These are phyloP conservation scores for Euplexia lucipara DNA, from an alignment of 2,888 invertebrate genomes.

Conservation along the genomic window DNA sequence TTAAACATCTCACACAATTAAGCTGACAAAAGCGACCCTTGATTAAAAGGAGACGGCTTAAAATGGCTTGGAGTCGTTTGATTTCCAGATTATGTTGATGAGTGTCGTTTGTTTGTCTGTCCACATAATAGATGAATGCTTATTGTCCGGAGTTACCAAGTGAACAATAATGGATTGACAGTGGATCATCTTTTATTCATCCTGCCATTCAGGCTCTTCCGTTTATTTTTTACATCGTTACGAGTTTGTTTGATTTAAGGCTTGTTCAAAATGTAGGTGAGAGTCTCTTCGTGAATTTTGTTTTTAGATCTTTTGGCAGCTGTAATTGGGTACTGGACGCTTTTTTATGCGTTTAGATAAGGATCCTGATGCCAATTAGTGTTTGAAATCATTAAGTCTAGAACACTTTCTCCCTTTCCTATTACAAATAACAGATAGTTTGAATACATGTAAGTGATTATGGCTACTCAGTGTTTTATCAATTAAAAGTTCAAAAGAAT, in stretches of 20 bases:
- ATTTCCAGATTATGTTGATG: constrained; percentile 68
- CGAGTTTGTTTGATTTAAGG: constrained; percentile 34
- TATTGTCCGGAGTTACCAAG: constrained; percentile 51
- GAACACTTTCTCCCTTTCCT: too few relatives aligned
- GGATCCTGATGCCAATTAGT: neutral
- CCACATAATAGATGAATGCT: constrained; percentile 52
- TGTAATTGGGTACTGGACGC: constrained; percentile 27
- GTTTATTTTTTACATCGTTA: constrained; percentile 45
- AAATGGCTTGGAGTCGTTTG: constrained; percentile 66
- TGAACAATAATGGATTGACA: constrained; percentile 65
- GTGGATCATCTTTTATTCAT: constrained; percentile 61
- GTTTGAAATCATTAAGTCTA: neutral
- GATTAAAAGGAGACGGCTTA: constrained; percentile 72
- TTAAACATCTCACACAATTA: constrained; percentile 69
- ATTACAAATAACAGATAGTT: too few relatives aligned
- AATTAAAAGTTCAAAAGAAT: too few relatives aligned
- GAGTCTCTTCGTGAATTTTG: constrained; percentile 13
- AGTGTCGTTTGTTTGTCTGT: constrained; percentile 55
- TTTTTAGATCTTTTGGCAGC: constrained; percentile 5
- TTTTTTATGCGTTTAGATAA: neutral
- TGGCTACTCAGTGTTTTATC: too few relatives aligned
- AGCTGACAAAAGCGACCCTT: constrained; percentile 70
- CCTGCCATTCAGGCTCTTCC: constrained; percentile 27
- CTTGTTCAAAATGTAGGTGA: constrained; percentile 47
- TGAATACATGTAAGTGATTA: too few relatives aligned